Evolutionary conservation across 1,140 invertebrate genomes (phyloP).

Genomic region (Meloidogyne floridensis): DNA sequence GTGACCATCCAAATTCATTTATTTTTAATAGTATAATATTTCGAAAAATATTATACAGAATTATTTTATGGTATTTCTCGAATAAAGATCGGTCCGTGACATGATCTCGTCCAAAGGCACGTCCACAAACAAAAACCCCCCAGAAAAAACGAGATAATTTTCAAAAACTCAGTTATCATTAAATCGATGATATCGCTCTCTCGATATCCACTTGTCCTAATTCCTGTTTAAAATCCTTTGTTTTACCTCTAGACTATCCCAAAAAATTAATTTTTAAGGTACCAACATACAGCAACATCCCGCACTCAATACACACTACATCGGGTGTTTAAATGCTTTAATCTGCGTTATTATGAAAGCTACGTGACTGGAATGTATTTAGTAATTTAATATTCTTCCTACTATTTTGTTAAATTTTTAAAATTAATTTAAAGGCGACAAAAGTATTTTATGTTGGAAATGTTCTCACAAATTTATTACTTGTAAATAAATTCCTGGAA

Average conservation of each 20-base stretch:
- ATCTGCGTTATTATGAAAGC: constrained; percentile 64
- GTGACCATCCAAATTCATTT: too few species aligned
- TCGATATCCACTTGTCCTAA: too few species aligned
- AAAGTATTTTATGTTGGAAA: constrained; percentile 70
- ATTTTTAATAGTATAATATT: too few species aligned
- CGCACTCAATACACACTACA: constrained; percentile 64
- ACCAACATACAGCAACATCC: constrained; percentile 65
- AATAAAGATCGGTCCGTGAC: too few species aligned
- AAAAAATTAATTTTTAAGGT: constrained; percentile 42
- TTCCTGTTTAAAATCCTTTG: too few species aligned
- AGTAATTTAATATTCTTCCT: constrained; percentile 27
- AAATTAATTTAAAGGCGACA: constrained; percentile 66
- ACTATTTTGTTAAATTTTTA: not conserved
- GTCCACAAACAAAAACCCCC: too few species aligned
- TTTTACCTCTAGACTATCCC: not conserved
- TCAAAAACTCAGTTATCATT: too few species aligned
- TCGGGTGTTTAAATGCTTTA: constrained; percentile 66
- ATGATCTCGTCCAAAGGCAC: too few species aligned
- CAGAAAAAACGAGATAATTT: too few species aligned
- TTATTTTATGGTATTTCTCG: too few species aligned
- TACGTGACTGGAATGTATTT: constrained; percentile 65
- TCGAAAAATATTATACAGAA: too few species aligned
- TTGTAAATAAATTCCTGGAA: constrained; percentile 70
- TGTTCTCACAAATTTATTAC: constrained; percentile 67
- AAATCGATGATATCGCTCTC: too few species aligned